phyloP scores from a whole-genome alignment of 2,888 invertebrate species.

The Microdon myrmicae region DNA sequence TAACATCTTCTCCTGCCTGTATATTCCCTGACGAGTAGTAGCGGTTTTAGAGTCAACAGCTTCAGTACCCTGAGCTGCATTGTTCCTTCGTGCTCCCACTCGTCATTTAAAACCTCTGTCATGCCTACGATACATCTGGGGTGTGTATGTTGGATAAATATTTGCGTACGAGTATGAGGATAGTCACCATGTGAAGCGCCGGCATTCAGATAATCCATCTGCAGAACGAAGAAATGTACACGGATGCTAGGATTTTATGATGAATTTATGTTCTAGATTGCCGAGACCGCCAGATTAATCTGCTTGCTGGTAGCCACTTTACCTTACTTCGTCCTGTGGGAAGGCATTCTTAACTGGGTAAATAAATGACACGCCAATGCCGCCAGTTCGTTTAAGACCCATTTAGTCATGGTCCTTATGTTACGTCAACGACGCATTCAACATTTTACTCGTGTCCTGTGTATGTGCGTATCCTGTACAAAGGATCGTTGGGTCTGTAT shows the following conservation, averaged over 20 bases:
- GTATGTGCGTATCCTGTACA: slow-evolving; percentile 41
- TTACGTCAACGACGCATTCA: slow-evolving; percentile 29
- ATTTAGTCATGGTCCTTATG: slow-evolving; percentile 46
- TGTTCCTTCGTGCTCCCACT: slow-evolving; percentile 35
- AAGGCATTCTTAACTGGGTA: slow-evolving; percentile 44
- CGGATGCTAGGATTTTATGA: slow-evolving; percentile 42
- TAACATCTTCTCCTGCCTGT: slow-evolving; percentile 36
- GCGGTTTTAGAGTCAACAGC: slow-evolving; percentile 18
- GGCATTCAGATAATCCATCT: slow-evolving; percentile 43
- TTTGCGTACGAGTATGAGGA: slow-evolving; percentile 35
- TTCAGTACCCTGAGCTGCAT: slow-evolving; percentile 18
- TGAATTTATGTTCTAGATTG: slow-evolving; percentile 49
- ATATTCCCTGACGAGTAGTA: slow-evolving; percentile 30
- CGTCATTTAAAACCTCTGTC: slow-evolving; percentile 36
- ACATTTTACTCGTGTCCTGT: neutral
- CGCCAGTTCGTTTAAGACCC: slow-evolving; percentile 46
- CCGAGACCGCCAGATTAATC: slow-evolving; percentile 31
- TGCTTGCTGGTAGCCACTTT: slow-evolving; percentile 26
- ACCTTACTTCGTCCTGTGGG: slow-evolving; percentile 8
- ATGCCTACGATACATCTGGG: slow-evolving; percentile 2
- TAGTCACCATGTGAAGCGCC: slow-evolving; percentile 30
- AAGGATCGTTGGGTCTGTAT: no score
- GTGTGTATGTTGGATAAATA: slow-evolving; percentile 32
- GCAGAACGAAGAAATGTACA: neutral
- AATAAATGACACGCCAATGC: slow-evolving; percentile 41